Percentiles rank a stretch among this genome's conserved stretches.
phyloP scores from a whole-genome alignment of 1,140 invertebrate genomes.

The Ceratina australensis region DNA sequence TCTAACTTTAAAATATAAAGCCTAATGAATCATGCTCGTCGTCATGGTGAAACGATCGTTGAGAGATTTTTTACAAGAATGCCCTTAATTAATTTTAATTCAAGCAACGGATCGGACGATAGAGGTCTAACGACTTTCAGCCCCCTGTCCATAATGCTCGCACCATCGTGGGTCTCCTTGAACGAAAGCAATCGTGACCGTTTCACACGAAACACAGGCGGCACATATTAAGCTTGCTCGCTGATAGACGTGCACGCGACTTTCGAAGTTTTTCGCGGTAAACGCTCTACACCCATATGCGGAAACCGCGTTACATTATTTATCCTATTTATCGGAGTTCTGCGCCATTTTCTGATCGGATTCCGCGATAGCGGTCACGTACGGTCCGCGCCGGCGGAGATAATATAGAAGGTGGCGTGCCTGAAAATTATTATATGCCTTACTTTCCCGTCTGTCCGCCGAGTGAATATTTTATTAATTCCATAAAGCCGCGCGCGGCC shows the following conservation, averaged over 20 bases:
- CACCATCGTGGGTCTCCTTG: conserved; percentile 61
- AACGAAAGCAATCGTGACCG: conserved; percentile 59
- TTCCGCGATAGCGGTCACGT: conserved; percentile 68
- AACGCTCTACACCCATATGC: conserved; percentile 24
- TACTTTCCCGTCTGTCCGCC: conserved; percentile 63
- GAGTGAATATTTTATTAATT: conserved; percentile 74
- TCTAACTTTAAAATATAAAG: not conserved
- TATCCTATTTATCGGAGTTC: conserved; percentile 71
- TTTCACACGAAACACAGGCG: conserved; percentile 53
- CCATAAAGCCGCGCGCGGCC: conserved; percentile 48
- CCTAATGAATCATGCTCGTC: no score
- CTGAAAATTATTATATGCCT: conserved; percentile 71
- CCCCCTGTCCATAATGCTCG: conserved; percentile 54
- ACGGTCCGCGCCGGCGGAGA: conserved; percentile 49
- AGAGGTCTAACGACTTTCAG: conserved; percentile 59
- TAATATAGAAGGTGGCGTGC: conserved; percentile 66
- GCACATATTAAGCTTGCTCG: conserved; percentile 47
- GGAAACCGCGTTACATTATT: conserved; percentile 64
- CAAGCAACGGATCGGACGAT: conserved; percentile 51
- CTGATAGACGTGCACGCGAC: conserved; percentile 66
- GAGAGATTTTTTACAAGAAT: conserved; percentile 3
- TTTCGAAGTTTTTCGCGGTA: conserved; percentile 64
- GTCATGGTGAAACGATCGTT: not conserved
- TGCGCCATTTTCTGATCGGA: conserved; percentile 70
- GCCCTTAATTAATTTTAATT: conserved; percentile 36